A percentile compares a stretch with the other conserved stretches of the same genome.
These are phyloP conservation scores for Nephrotoma flavescens DNA, from an alignment of 2,888 invertebrate species.

Conservation along the genomic window DNA sequence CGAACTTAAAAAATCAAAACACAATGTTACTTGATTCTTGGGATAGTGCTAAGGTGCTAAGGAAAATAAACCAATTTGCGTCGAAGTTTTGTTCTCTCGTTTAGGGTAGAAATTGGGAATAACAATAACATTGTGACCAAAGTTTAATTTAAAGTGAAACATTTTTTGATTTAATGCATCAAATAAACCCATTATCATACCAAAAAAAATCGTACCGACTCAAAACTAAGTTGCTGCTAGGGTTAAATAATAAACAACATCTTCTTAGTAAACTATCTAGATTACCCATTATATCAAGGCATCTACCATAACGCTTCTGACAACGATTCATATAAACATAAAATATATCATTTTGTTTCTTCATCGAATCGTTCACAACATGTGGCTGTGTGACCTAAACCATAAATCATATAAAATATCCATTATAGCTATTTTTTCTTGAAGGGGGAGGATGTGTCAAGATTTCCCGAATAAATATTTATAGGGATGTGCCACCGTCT, in stretches of 20 bases:
- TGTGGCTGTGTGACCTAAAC: constrained; percentile 7
- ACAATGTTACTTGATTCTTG: no score
- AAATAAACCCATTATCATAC: no score
- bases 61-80: no score
- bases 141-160: no score
- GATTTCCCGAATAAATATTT: neutral
- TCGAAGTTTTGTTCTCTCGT: no score
- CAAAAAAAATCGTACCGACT: no score
- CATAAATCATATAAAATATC: constrained; percentile 13
- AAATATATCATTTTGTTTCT: neutral
- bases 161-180: no score
- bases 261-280: neutral
- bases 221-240: neutral
- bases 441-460: neutral
- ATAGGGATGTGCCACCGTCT: neutral
- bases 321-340: neutral
- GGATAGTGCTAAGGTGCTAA: no score
- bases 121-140: no score
- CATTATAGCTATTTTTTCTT: constrained; percentile 8
- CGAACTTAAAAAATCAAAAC: no score
- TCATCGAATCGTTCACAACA: neutral
- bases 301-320: neutral
- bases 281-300: neutral
- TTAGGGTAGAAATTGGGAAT: no score
- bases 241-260: neutral